Conservation (phyloP, 2,113 vertebrate genomes). For the Craseonycteris thonglongyai region DNA sequence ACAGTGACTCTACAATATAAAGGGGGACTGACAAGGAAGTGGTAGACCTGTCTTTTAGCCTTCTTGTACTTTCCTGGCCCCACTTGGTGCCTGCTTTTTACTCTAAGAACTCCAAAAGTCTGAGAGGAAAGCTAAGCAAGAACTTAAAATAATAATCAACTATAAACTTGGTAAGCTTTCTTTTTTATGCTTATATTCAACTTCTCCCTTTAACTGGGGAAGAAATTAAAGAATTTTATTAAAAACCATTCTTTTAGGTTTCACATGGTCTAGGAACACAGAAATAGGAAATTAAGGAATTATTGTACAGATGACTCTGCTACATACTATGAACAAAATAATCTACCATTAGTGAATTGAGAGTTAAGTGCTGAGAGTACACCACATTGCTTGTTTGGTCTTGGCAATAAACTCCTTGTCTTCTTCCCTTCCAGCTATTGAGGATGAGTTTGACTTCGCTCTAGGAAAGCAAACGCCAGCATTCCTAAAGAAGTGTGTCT, state of each 20-base stretch:
- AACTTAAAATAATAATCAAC: neutral
- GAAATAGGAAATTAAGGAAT: neutral
- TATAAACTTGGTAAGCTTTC: neutral
- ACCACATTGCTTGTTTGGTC: neutral
- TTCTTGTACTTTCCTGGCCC: neutral
- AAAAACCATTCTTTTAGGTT: neutral
- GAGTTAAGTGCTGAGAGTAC: neutral
- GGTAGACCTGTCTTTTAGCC: neutral
- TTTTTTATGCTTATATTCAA: neutral
- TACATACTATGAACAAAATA: neutral
- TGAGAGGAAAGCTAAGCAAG: neutral
- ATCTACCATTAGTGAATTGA: neutral
- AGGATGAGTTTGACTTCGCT: slow-evolving; percentile 98
- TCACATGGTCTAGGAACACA: neutral
- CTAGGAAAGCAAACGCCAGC: slow-evolving; percentile 97
- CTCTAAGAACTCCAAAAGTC: neutral
- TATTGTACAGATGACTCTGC: neutral
- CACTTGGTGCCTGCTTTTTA: neutral
- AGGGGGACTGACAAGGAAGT: neutral
- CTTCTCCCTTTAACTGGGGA: neutral
- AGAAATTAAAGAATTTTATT: neutral
- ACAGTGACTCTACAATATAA: neutral
- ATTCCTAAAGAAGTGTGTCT: slow-evolving; percentile 98
- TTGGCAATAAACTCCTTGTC: slow-evolving; percentile 49
- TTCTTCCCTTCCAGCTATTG: slow-evolving; percentile 86